Conservation (phyloP, 2,888 invertebrate genomes). For the Patella ulyssiponensis region DNA sequence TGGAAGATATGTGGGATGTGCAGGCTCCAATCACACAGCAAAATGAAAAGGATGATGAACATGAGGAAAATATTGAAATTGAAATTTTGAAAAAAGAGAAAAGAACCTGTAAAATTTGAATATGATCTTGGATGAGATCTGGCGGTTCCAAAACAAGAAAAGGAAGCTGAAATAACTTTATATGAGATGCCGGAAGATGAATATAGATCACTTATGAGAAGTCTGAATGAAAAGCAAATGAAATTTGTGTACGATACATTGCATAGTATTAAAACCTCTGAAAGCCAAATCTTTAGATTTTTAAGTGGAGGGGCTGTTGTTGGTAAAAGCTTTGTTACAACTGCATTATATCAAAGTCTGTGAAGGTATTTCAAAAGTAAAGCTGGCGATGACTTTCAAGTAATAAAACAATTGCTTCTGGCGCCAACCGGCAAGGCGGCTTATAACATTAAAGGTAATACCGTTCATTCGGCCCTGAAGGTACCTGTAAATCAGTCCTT, state of each 20-base stretch:
- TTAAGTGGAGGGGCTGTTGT: constrained; percentile 45
- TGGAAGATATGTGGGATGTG: neutral
- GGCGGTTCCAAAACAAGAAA: constrained; percentile 30
- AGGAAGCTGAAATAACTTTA: constrained; percentile 16
- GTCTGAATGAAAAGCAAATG: constrained; percentile 36
- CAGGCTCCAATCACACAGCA: neutral
- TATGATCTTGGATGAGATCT: constrained; percentile 40
- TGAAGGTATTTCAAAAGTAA: constrained; percentile 35
- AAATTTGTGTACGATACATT: constrained; percentile 39
- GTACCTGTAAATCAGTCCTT: constrained; percentile 29
- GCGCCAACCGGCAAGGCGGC: constrained; percentile 48
- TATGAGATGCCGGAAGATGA: constrained; percentile 39
- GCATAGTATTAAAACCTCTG: constrained; percentile 32
- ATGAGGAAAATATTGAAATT: neutral
- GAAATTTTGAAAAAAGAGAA: neutral
- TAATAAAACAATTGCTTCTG: constrained; percentile 26
- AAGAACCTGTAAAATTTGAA: constrained; percentile 32
- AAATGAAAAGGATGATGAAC: neutral
- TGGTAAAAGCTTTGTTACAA: constrained; percentile 41
- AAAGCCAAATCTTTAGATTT: constrained; percentile 37
- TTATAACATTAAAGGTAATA: constrained; percentile 30
- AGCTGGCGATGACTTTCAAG: constrained; percentile 32
- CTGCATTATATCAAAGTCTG: constrained; percentile 40
- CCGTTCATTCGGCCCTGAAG: constrained; percentile 30
- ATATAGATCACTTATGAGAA: constrained; percentile 35